phyloP scores from a whole-genome alignment of 2,113 vertebrate genomes.

The Upupa epops region DNA sequence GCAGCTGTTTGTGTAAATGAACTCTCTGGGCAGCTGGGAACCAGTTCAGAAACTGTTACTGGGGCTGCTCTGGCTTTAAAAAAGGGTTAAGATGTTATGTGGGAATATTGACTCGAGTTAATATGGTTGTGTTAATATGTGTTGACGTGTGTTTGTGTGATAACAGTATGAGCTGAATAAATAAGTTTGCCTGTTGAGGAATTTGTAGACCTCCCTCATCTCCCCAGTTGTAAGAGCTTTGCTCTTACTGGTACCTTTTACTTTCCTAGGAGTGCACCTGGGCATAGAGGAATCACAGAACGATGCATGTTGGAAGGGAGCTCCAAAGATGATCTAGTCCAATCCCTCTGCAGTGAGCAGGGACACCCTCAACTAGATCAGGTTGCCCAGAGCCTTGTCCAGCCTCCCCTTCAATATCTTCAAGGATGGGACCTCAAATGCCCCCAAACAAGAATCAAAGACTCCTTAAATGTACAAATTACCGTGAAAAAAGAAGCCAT shows the following conservation, averaged over 20 bases:
- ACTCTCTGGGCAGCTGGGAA: neutral
- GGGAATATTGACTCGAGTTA: neutral
- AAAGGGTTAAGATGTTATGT: neutral
- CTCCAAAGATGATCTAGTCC: too few relatives aligned
- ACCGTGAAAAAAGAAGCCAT: neutral
- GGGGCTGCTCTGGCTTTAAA: neutral
- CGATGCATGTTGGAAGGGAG: too few relatives aligned
- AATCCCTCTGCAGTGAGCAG: too few relatives aligned
- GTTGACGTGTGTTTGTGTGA: neutral
- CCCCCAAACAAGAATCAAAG: neutral
- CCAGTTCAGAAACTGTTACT: neutral
- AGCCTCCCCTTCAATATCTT: too few relatives aligned
- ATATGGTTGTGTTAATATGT: neutral
- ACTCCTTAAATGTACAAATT: neutral
- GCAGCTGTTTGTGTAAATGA: conserved; percentile 8
- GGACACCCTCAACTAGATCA: too few relatives aligned
- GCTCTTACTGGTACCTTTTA: neutral
- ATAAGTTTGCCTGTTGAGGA: neutral
- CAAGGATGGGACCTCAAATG: too few relatives aligned
- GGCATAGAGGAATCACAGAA: too few relatives aligned
- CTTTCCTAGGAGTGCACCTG: neutral
- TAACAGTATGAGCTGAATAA: neutral
- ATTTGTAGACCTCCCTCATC: neutral
- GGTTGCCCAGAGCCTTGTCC: too few relatives aligned
- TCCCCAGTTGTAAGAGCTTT: neutral